Evolutionary conservation across 2,797 vertebrate species (phyloP).

Genomic region (Dendrocincla tyrannina): DNA sequence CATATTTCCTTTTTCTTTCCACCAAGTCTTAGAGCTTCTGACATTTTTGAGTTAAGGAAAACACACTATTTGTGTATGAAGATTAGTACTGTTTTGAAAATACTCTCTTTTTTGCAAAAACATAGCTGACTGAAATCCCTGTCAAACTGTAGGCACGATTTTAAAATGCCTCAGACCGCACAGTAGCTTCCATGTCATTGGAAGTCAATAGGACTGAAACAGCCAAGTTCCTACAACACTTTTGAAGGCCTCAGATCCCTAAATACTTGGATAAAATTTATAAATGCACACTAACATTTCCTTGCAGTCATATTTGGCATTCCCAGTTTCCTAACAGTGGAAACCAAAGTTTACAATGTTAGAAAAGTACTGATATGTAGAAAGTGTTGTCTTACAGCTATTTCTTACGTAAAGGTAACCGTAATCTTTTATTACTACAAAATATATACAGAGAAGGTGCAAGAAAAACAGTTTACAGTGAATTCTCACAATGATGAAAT

Average conservation of each 20-base stretch:
- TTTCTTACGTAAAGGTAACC: neutral
- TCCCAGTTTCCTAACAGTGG: neutral
- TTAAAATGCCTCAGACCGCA: neutral
- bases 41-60: neutral
- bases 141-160: neutral
- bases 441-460: neutral
- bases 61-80: neutral
- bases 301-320: neutral
- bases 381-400: neutral
- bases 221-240: neutral
- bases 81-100: neutral
- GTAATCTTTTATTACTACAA: neutral
- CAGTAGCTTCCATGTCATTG: neutral
- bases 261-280: neutral
- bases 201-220: neutral
- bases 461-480: neutral
- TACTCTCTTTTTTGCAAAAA: neutral
- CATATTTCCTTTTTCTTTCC: neutral
- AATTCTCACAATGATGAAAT: neutral
- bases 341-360: neutral
- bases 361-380: neutral
- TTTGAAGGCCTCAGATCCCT: neutral
- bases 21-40: neutral
- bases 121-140: neutral
- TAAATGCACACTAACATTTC: neutral